Base-by-base conservation (phyloP, 1,140 invertebrate species). In the Grapholita molesta region DNA sequence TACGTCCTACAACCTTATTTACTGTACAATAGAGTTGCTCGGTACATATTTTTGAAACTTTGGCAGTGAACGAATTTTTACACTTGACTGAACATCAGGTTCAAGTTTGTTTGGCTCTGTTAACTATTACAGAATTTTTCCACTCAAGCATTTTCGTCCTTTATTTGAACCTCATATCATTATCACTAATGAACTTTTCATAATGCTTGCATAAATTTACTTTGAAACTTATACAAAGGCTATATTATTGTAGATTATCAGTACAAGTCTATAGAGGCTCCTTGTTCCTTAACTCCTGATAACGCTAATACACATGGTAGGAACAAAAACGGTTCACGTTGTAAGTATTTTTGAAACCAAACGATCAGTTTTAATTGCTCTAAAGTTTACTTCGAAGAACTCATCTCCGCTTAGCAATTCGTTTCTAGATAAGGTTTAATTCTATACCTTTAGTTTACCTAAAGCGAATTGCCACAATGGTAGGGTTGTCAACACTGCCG, bases 371-470 rank as follows among this genome's bases (percentile, higher is more conserved):
- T n/a, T n/a, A n/a, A n/a, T n/a, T n/a, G n/a, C n/a, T n/a, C n/a
- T n/a, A n/a, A n/a, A n/a, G n/a, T n/a, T n/a, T n/a, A n/a, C n/a
- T n/a, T n/a, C n/a, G n/a, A n/a, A n/a, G n/a, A n/a, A n/a, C 65
- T 48, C 21, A 48, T 48, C 15, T 48, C n/a, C n/a, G n/a, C n/a
- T n/a, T n/a, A n/a, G 35, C 33, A 12, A 48, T 2, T 48, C 6
- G 24, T 57, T 53, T 48, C 67, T 38, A 64, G 72, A 77, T 77
- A 77, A 74, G 70, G 68, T 23, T 66, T 74, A 72, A 74, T 70
- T 74, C 35, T 70, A 74, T 68, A 9, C 64, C 66, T 68, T 70
- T 73, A 71, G 70, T 70, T 38, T 70, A 65, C 72, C 68, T 69
- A 28, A 61, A 61, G 25, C 2, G 70, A 68, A 64, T 70, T 24